phyloP scores from a whole-genome alignment of 2,113 vertebrate species.

The Danionella cerebrum region DNA sequence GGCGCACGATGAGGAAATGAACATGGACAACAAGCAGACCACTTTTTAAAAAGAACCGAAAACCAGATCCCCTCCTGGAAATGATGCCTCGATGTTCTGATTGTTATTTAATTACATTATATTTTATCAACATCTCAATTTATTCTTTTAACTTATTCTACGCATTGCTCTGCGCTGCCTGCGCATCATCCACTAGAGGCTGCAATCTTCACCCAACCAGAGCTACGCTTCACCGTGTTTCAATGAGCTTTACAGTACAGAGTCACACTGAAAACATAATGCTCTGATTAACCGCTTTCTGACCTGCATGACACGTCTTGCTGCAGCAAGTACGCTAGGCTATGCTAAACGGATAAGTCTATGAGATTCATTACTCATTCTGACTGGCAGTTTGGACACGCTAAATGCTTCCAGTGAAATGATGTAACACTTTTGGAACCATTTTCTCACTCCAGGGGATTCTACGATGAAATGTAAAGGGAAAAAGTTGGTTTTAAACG shows the following conservation, averaged over 20 bases:
- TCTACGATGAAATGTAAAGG: not conserved
- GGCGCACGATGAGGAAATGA: not conserved
- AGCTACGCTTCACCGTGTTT: too few species aligned
- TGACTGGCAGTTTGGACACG: constrained; percentile 27
- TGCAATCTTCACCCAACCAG: not conserved
- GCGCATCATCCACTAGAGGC: constrained; percentile 6
- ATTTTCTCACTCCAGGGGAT: not conserved
- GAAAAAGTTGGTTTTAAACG: not conserved
- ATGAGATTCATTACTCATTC: constrained; percentile 26
- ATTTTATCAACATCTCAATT: not conserved
- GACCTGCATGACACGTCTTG: constrained; percentile 6
- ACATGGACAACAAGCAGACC: not conserved
- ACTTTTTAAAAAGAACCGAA: not conserved
- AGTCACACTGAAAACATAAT: not conserved
- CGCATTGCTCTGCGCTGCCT: not conserved
- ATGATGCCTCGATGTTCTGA: not conserved
- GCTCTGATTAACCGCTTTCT: constrained; percentile 8
- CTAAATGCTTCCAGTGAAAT: constrained; percentile 31
- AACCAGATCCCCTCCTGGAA: not conserved
- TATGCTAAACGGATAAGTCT: constrained; percentile 1
- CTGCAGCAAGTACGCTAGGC: not conserved
- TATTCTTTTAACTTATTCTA: not conserved
- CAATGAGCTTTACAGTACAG: too few species aligned
- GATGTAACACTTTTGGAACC: constrained; percentile 22
- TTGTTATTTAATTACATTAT: not conserved